Evolutionary conservation across 2,113 vertebrate species (phyloP).

Genomic region (Oreotragus oreotragus): DNA sequence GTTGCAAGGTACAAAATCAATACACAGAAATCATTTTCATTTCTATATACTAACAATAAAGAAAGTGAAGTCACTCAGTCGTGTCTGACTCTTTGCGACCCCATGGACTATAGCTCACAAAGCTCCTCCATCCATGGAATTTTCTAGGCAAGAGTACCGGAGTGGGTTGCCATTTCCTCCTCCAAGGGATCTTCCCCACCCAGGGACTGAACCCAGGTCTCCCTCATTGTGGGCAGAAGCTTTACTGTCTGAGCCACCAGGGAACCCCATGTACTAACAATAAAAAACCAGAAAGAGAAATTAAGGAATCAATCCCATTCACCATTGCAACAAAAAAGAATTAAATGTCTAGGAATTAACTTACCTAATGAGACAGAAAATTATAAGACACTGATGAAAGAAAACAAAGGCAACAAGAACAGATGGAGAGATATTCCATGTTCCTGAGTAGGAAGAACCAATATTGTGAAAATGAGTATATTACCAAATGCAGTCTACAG

Average conservation of each 20-base stretch:
- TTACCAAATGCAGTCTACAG: not conserved
- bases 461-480: not conserved
- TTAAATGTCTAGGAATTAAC: not conserved
- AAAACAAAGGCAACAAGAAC: not conserved
- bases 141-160: not conserved
- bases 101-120: not conserved
- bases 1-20: not conserved
- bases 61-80: not conserved
- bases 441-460: not conserved
- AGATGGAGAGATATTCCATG: not conserved
- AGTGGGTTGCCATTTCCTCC: not conserved
- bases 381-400: not conserved
- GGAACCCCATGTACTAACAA: not conserved
- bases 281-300: not conserved
- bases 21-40: not conserved
- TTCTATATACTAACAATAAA: not conserved
- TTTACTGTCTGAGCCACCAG: not conserved
- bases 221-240: not conserved
- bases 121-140: not conserved
- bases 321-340: not conserved
- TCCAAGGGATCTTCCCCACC: not conserved
- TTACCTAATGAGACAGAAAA: not conserved
- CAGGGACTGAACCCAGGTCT: fast-evolving
- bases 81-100: no score
- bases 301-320: not conserved